Evolutionary conservation across 2,888 invertebrate species (phyloP).

Genomic region (Latheticus oryzae): DNA sequence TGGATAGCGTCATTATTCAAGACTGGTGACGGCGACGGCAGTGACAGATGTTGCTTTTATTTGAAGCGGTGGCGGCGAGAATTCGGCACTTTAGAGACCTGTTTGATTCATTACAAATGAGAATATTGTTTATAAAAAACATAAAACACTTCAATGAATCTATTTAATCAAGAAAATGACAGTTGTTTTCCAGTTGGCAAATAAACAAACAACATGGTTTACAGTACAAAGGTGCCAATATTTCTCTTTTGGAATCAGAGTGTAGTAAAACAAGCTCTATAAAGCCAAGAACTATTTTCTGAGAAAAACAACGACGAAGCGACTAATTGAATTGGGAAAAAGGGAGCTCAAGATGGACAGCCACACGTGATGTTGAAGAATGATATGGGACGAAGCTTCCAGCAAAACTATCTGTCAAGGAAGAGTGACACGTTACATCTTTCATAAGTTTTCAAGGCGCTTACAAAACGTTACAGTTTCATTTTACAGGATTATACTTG

Average conservation of each 20-base stretch:
- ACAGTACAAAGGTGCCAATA: no score
- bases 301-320: slow-evolving; percentile 24
- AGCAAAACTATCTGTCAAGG: slow-evolving; percentile 41
- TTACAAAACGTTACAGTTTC: slow-evolving; percentile 39
- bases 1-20: slow-evolving; percentile 23
- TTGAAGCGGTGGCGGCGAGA: slow-evolving; percentile 10
- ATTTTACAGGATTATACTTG: slow-evolving; percentile 37
- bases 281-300: not conserved
- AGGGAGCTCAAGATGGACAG: slow-evolving; percentile 33
- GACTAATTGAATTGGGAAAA: slow-evolving; percentile 42
- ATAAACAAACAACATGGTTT: no score
- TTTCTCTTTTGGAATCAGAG: no score
- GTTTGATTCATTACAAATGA: no score
- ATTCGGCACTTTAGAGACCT: slow-evolving; percentile 32
- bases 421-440: slow-evolving; percentile 45
- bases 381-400: slow-evolving; percentile 39
- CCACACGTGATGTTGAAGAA: slow-evolving; percentile 42
- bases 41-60: slow-evolving; percentile 24
- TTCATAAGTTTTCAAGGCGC: slow-evolving; percentile 43
- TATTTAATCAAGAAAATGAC: no score
- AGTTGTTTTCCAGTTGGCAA: no score
- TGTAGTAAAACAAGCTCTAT: slow-evolving; percentile 1
- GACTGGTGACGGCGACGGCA: slow-evolving; percentile 11
- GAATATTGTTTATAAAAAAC: no score
- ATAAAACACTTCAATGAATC: no score